Base-by-base conservation (phyloP, 2,797 vertebrate genomes). In the Tapirus indicus region DNA sequence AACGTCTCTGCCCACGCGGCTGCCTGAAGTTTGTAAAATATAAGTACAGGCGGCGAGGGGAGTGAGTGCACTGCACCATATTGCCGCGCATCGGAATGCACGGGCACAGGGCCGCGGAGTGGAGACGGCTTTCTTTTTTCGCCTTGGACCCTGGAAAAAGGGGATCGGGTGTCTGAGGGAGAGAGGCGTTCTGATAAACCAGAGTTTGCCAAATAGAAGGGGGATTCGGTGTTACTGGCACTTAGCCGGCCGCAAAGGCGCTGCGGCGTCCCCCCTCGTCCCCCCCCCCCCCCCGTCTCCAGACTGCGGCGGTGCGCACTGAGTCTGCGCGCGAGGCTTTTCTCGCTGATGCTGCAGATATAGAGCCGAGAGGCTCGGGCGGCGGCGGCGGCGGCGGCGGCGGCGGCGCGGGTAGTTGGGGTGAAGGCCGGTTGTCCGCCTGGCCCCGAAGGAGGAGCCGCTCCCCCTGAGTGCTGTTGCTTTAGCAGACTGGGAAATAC, bases 261-360 rank as follows among this genome's bases (percentile, higher is more conserved):
- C 98, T 96, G 94, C 97, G 91, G 93, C 95, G 84, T 64, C 90
- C 97, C 96, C 95, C 13, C 12, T n/a, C 95, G 83, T 68, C 93
- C 93, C 84, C 90, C 97, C 96, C 95, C 13, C 12, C 13, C 21
- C 88, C 97, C 97, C 93, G 97, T 96, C 97, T 98, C 93, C 97
- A 97, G 98, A 99, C 99, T 99, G 99, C 99, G 99, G 99, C 98
- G 96, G 98, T 98, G 95, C 98, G 25, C 96, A 98, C 97, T 98
- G 99, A 98, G 99, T 75, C 98, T 99, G 99, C 99, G 99, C 99
- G 93, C 95, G 66, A 91, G 72, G 95, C 88, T 94, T 98, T 98
- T 99, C 98, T 98, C 96, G 99, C 99, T 99, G 99, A 99, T 98
- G 98, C 98, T 98, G 99, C 99, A 99, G 98, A 99, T 99, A 97